Evolutionary conservation across 2,113 vertebrate species (phyloP).

Genomic region (Pachypanchax playfairii): DNA sequence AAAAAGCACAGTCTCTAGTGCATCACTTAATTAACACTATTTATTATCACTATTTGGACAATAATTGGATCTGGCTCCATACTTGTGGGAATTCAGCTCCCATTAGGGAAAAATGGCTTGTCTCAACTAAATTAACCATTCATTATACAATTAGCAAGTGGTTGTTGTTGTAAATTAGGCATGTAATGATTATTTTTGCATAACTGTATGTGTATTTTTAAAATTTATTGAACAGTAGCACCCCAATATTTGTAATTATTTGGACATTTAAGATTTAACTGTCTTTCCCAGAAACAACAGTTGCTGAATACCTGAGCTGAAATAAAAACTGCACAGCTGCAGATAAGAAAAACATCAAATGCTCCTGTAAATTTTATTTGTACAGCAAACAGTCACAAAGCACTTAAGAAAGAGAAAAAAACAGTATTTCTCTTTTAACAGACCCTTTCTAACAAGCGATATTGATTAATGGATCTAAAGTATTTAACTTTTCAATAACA

Average conservation of each 20-base stretch:
- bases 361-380: background rate
- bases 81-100: slow-evolving; percentile 4
- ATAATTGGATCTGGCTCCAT: background rate
- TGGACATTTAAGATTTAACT: background rate
- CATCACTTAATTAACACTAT: background rate
- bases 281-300: background rate
- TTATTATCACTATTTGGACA: background rate
- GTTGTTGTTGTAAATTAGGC: background rate
- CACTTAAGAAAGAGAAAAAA: background rate
- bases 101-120: background rate
- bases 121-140: background rate
- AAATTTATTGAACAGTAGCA: background rate
- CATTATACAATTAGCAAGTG: background rate
- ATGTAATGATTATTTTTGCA: background rate
- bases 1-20: background rate
- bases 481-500: background rate
- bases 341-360: background rate
- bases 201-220: background rate
- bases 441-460: background rate
- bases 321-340: background rate
- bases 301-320: background rate
- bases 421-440: background rate
- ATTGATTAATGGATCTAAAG: background rate
- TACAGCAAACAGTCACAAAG: background rate
- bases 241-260: background rate